These are phyloP conservation scores for Atherinomorus stipes DNA, from an alignment of 2,113 vertebrate species.

Conservation along the genomic window DNA sequence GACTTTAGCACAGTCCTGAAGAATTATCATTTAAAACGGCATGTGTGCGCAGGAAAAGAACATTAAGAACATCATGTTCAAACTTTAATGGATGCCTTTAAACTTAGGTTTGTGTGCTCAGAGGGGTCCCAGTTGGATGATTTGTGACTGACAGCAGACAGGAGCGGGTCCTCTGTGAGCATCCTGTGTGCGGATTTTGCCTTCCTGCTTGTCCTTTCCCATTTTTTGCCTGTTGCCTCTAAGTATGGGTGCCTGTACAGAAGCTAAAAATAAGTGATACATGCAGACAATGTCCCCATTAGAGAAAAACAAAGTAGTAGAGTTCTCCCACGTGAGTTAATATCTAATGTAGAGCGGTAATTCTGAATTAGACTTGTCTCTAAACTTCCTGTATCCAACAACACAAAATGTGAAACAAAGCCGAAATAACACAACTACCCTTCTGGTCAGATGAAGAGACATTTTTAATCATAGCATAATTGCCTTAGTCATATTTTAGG, in stretches of 20 bases:
- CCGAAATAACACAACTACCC: too few relatives aligned
- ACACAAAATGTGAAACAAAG: neutral
- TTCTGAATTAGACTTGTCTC: too few relatives aligned
- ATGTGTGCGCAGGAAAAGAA: slow-evolving; percentile 20
- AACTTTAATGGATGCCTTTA: slow-evolving; percentile 6
- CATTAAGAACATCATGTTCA: slow-evolving; percentile 15
- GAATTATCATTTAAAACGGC: slow-evolving; percentile 1
- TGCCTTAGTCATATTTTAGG: too few relatives aligned
- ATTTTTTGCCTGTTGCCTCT: slow-evolving; percentile 1
- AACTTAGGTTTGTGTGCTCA: neutral
- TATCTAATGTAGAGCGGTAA: too few relatives aligned
- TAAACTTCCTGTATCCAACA: neutral
- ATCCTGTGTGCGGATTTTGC: slow-evolving; percentile 45
- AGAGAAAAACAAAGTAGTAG: neutral
- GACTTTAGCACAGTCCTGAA: neutral
- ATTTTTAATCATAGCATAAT: too few relatives aligned
- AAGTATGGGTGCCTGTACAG: neutral
- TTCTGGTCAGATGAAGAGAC: too few relatives aligned
- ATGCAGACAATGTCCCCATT: slow-evolving; percentile 6
- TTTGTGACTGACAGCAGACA: slow-evolving; percentile 25
- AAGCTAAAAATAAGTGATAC: slow-evolving; percentile 1
- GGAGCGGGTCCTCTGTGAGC: slow-evolving; percentile 23
- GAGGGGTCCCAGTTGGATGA: neutral
- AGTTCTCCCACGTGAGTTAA: neutral
- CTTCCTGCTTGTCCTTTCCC: slow-evolving; percentile 58